Conservation (phyloP, 2,113 vertebrate genomes). For the Deroptyus accipitrinus region DNA sequence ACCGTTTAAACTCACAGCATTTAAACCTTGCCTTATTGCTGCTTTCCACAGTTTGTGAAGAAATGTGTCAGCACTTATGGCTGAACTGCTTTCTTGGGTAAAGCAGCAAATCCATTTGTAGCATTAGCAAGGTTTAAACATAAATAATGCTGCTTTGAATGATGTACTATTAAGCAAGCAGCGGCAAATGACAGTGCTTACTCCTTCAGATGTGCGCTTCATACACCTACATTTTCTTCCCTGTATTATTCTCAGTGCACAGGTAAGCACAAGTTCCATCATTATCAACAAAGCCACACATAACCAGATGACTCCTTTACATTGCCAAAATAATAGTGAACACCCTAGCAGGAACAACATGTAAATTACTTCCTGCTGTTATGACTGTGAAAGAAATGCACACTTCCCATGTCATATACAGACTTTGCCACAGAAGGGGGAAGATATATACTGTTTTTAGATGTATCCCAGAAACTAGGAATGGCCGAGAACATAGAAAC, state of each 20-base stretch:
- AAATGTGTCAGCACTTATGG: not conserved
- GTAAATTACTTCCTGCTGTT: not conserved
- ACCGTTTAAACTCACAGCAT: not conserved
- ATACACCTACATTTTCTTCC: not conserved
- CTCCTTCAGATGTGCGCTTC: not conserved
- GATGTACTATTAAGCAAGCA: not conserved
- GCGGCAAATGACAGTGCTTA: not conserved
- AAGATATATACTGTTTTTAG: not conserved
- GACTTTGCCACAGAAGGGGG: not conserved
- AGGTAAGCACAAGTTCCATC: not conserved
- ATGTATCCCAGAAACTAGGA: not conserved
- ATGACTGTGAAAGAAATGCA: not conserved
- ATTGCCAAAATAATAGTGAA: not conserved
- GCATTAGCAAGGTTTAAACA: not conserved
- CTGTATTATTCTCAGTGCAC: not conserved
- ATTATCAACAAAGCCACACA: not conserved
- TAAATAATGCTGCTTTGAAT: not conserved
- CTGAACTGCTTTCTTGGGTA: not conserved
- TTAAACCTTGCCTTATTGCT: not conserved
- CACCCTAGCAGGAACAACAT: not conserved
- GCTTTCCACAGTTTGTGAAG: not conserved
- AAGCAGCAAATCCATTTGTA: not conserved
- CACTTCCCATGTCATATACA: not conserved
- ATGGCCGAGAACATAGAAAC: not conserved
- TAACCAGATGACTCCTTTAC: not conserved